Base-by-base conservation (phyloP, 1,140 invertebrate genomes). In the Drosophila erecta region DNA sequence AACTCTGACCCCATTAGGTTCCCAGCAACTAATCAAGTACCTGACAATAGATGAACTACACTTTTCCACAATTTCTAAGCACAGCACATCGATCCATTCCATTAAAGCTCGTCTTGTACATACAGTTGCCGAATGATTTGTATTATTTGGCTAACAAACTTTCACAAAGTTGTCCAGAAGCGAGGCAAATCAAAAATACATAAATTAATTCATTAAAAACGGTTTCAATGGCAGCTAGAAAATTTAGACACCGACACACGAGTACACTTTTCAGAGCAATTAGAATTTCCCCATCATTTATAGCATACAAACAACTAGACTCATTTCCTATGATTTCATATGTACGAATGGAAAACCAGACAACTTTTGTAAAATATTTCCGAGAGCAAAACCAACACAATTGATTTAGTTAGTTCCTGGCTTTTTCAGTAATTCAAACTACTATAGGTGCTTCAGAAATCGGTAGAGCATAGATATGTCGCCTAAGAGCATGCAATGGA, bases 21-120 rank as follows among this genome's bases (percentile, higher is more conserved):
- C 30, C 65, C 72, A 47, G 44, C 40, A 86, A 83, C 66, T 84
- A 89, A 87, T 87, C 81, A 90, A 90, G 87, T 90, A 90, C 87
- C 87, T 90, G 87, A 90, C 87, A 90, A 90, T 91, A 90, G 89
- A 70, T 84, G 59, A 69, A 76, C 50, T 43, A 60, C n/a, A 76
- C 55, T 33, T 43, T 59, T 60, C 30, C 40, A 67, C 38, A 59
- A 56, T 40, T 58, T 49, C 64, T 41, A 62, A 40, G 8, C 14
- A 50, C 33, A 20, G 35, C 11, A 35, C 30, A 17, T 22, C 50
- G 24, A 14, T 41, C 44, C 35, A 41, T 17, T 30, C 10, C 22
- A 38, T 44, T 20, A 8, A 66, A 30, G 60, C 64, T 69, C 65
- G 76, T 70, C 79, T 65, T 83, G 79, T 83, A 83, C 58, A 84